Evolutionary conservation across 2,888 invertebrate genomes (phyloP).

Genomic region (Andrena marginata): DNA sequence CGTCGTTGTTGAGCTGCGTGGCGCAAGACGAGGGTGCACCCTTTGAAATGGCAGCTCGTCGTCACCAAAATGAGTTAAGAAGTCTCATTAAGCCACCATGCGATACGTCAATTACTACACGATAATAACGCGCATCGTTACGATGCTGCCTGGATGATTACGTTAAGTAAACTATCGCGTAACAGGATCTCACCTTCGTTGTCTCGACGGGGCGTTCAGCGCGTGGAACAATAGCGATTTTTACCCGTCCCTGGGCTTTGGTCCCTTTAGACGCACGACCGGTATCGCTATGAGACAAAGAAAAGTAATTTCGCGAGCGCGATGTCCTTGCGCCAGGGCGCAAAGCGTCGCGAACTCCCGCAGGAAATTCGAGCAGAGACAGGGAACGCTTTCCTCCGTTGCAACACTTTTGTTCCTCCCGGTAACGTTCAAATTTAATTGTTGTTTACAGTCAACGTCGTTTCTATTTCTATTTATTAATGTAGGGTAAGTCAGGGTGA

Average conservation of each 20-base stretch:
- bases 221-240: slow-evolving; percentile 53
- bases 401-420: slow-evolving; percentile 17
- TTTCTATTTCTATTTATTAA: too few relatives aligned
- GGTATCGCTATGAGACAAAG: slow-evolving; percentile 43
- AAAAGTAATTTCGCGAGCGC: slow-evolving; percentile 53
- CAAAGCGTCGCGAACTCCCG: slow-evolving; percentile 24
- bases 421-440: slow-evolving; percentile 42
- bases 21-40: too few relatives aligned
- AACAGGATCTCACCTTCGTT: slow-evolving; percentile 45
- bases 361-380: slow-evolving; percentile 42
- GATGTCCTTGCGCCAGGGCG: slow-evolving; percentile 29
- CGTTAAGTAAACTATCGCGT: slow-evolving; percentile 43
- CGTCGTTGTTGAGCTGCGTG: too few relatives aligned
- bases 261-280: slow-evolving; percentile 15
- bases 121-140: slow-evolving; percentile 16
- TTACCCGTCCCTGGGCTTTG: slow-evolving; percentile 28
- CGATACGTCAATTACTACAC: slow-evolving; percentile 13
- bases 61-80: neutral
- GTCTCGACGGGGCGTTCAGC: slow-evolving; percentile 11
- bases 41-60: neutral
- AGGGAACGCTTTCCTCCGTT: slow-evolving; percentile 21
- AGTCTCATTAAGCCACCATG: slow-evolving; percentile 13
- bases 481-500: too few relatives aligned
- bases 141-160: slow-evolving; percentile 37
- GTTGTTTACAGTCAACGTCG: slow-evolving; percentile 30